These are phyloP conservation scores for Phoxinus phoxinus DNA, from an alignment of 2,113 vertebrate genomes.

Conservation along the genomic window DNA sequence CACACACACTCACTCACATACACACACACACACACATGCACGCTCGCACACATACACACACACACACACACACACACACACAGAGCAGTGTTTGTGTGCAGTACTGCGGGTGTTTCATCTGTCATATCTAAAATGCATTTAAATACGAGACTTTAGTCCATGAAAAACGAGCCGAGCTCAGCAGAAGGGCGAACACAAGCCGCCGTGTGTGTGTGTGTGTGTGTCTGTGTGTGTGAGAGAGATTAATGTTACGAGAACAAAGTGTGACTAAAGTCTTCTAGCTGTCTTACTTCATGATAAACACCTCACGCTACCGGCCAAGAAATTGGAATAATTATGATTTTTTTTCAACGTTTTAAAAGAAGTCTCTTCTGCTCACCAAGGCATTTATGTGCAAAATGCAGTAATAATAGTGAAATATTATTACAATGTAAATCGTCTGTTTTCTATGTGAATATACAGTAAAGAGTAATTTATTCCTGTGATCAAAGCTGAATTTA, in stretches of 20 bases:
- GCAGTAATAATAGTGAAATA: too few species aligned
- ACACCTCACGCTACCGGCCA: neutral
- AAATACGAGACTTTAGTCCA: conserved; percentile 7
- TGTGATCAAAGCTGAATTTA: too few species aligned
- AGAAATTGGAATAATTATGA: too few species aligned
- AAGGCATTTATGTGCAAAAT: too few species aligned
- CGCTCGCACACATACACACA: neutral
- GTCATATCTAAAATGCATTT: conserved; percentile 3
- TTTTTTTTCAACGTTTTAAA: too few species aligned
- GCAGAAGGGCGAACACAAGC: neutral
- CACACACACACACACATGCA: neutral
- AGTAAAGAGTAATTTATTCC: too few species aligned
- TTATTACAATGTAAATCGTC: too few species aligned
- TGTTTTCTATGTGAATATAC: too few species aligned
- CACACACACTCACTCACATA: neutral
- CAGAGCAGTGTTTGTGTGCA: neutral
- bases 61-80: neutral
- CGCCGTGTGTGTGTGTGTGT: neutral
- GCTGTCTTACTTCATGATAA: conserved; percentile 5
- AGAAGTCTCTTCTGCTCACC: too few species aligned
- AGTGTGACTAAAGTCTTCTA: neutral
- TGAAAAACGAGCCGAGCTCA: conserved; percentile 8
- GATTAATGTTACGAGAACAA: neutral
- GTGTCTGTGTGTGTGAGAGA: neutral
- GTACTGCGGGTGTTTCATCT: conserved; percentile 2